A percentile compares a stretch with the other conserved stretches of the same genome.
phyloP scores from a whole-genome alignment of 1,140 invertebrate species.

The Lineus longissimus region DNA sequence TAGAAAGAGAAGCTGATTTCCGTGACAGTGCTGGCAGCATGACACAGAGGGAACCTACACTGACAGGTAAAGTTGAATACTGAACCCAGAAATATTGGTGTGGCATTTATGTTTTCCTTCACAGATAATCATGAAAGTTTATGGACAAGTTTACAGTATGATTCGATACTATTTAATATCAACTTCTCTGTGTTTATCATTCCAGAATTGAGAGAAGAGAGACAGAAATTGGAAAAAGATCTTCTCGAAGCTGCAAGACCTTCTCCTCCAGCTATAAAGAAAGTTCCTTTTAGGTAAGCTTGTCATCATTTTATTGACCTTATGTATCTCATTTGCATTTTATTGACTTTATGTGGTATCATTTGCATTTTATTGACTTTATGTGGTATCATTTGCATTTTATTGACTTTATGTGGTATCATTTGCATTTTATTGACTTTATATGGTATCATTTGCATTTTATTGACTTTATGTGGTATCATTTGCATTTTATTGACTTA shows the following conservation, averaged over 20 bases:
- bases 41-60: slow-evolving; percentile 33
- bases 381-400: neutral
- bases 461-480: too few species aligned
- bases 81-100: too few species aligned
- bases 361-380: neutral
- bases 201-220: slow-evolving; percentile 38
- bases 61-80: too few species aligned
- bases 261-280: neutral
- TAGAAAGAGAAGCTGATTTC: slow-evolving; percentile 34
- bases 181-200: too few species aligned
- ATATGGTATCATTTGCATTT: neutral
- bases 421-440: neutral
- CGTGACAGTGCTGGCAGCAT: slow-evolving; percentile 22
- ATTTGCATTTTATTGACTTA: neutral
- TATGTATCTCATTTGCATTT: too few species aligned
- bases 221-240: slow-evolving; percentile 36
- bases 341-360: too few species aligned
- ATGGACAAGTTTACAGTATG: too few species aligned
- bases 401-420: too few species aligned
- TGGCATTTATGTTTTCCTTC: too few species aligned
- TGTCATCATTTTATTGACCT: too few species aligned
- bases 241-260: slow-evolving; percentile 18
- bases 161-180: too few species aligned
- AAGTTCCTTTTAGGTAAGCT: slow-evolving; percentile 5
- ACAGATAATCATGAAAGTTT: too few species aligned